Conservation (phyloP, 2,888 invertebrate genomes). For the Luffia ferchaultella region DNA sequence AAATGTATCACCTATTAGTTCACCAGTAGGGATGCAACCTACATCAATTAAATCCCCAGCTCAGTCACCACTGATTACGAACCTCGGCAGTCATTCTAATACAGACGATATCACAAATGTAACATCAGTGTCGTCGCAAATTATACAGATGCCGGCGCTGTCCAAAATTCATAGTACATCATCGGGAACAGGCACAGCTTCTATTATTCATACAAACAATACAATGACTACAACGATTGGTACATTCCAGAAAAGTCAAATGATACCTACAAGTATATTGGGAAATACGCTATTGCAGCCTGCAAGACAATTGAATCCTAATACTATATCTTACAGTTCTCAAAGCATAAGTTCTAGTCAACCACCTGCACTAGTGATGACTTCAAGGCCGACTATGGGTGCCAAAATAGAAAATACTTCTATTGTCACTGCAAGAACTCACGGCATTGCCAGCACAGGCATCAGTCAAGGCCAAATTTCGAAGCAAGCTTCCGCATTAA, state of each 20-base stretch:
- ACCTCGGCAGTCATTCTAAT: slow-evolving; percentile 28
- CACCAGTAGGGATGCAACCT: slow-evolving; percentile 41
- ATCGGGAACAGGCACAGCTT: slow-evolving; percentile 28
- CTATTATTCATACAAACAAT: slow-evolving; percentile 45
- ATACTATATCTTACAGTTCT: slow-evolving; percentile 40
- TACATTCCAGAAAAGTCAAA: slow-evolving; percentile 40
- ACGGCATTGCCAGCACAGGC: slow-evolving; percentile 45
- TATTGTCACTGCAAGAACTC: slow-evolving; percentile 54
- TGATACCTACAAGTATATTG: slow-evolving; percentile 51
- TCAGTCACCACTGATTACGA: slow-evolving; percentile 43
- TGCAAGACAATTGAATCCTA: slow-evolving; percentile 42
- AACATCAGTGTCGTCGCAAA: slow-evolving; percentile 40
- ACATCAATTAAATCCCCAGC: slow-evolving; percentile 51
- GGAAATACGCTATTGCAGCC: slow-evolving; percentile 56
- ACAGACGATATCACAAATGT: slow-evolving; percentile 32
- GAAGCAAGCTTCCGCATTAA: slow-evolving; percentile 42
- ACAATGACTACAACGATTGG: slow-evolving; percentile 45
- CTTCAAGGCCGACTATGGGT: slow-evolving; percentile 44
- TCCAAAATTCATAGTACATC: slow-evolving; percentile 43
- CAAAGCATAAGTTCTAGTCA: slow-evolving; percentile 59
- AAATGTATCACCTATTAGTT: slow-evolving; percentile 50
- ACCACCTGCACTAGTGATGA: slow-evolving; percentile 60
- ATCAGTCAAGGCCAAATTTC: slow-evolving; percentile 40
- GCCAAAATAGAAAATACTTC: slow-evolving; percentile 44
- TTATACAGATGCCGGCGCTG: slow-evolving; percentile 58